Evolutionary conservation across 2,888 invertebrate species (phyloP), one percentile per base, ranked within the genome.

Genomic region (Pseudeuparius sepicola): DNA sequence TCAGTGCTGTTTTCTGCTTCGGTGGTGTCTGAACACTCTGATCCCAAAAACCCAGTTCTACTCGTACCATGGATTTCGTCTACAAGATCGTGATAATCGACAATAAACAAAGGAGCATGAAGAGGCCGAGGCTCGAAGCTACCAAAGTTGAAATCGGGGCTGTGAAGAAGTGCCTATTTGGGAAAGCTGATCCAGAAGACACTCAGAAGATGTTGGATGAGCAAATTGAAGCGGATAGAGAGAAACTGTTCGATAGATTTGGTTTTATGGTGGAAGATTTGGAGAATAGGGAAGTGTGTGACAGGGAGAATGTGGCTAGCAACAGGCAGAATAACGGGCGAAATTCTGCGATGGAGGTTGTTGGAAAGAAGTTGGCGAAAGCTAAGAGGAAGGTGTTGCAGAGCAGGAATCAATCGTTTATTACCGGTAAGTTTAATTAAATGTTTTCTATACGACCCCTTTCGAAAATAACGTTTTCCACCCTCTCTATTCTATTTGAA

Each of bases 141-240:
- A 39, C 37, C 12, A 40, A 42, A 24, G 24, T 34, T 29, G 24
- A 34, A 11, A 23, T 31, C 13, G 7, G 39, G 25, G n/a, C 39
- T 32, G 41, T 41, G 50, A 68, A 68, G 57, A 68, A 67, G 52
- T 76, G 76, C 50, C 56, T 77, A 3, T 77, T 77, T 47, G 76
- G 76, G 5, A 65, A 66, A 2, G 68, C 75, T 7, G 70, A 72
- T 48, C 56, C 70, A 3, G 67, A 68, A 14, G 75, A 75, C 34
- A 74, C 74, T 3, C 66, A 62, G 32, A 64, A 68, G 20, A 55
- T 76, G 47, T 63, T 75, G 44, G 67, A 71, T 18, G 73, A 76
- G 38, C 71, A 75, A 42, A 65, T 73, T 37, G 64, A 67, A 23
- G 59, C 65, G 38, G 75, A 75, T 42, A 62, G 71, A 48, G 66